These are phyloP conservation scores for Boloria selene DNA, from an alignment of 2,888 invertebrate species.

Conservation along the genomic window DNA sequence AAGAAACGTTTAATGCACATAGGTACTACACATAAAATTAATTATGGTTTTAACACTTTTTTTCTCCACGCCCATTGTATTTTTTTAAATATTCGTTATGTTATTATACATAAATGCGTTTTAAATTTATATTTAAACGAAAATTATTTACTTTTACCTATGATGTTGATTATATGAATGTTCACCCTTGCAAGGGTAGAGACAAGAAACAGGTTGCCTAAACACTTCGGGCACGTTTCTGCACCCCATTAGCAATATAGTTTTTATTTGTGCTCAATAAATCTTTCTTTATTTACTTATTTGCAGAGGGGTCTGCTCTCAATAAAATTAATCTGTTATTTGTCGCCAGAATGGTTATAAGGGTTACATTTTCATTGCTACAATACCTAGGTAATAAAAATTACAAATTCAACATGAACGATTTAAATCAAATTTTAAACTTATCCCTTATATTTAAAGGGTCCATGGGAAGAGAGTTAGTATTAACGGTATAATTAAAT, in stretches of 20 bases:
- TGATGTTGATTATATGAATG: background rate
- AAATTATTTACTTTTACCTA: background rate
- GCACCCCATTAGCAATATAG: constrained; percentile 36
- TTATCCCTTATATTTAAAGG: too few relatives aligned
- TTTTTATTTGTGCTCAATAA: constrained; percentile 36
- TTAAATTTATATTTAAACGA: background rate
- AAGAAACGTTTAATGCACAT: background rate
- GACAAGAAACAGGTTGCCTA: constrained; percentile 39
- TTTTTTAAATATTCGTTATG: too few relatives aligned
- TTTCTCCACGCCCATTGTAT: too few relatives aligned
- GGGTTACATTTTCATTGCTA: constrained; percentile 11
- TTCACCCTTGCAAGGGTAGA: constrained; percentile 23
- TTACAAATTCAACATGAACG: too few relatives aligned
- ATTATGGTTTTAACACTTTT: background rate
- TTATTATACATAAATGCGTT: too few relatives aligned
- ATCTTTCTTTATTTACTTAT: constrained; percentile 34
- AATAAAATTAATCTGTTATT: constrained; percentile 30
- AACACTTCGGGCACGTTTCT: constrained; percentile 33
- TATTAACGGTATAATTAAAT: too few relatives aligned
- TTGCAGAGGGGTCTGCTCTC: constrained; percentile 7
- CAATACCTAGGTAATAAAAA: background rate
- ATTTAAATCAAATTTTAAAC: too few relatives aligned
- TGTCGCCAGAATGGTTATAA: constrained; percentile 23
- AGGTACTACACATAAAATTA: background rate
- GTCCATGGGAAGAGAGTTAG: too few relatives aligned